Evolutionary conservation across 2,888 invertebrate species (phyloP), one percentile per base, ranked within the genome.

Genomic region (Parochlus steinenii): DNA sequence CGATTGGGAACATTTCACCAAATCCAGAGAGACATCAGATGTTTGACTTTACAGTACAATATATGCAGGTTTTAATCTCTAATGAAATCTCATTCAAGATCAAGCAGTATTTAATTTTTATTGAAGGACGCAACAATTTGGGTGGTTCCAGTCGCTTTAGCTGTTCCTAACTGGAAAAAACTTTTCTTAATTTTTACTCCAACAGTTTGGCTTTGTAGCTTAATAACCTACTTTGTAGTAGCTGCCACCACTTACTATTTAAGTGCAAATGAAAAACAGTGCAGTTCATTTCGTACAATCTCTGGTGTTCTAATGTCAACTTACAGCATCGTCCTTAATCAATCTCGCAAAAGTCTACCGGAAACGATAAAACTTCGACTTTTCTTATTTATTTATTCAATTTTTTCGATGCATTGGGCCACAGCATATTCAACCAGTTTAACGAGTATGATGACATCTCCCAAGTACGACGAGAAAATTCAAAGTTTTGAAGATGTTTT

Each of bases 41-140:
- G 24, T 37, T 37, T 31, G 36, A 37, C 15, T 37, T 37, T 31
- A 37, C 27, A 16, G n/a, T 37, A 3, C 36, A 37, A 22, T 37
- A 37, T 25, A 31, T 20, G 4, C 37, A 37, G n/a, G n/a, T n/a
- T n/a, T n/a, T n/a, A n/a, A n/a, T n/a, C n/a, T n/a, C n/a, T n/a
- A n/a, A n/a, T n/a, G n/a, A n/a, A n/a, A n/a, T n/a, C n/a, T n/a
- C n/a, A n/a, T n/a, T n/a, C n/a, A n/a, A n/a, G n/a, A n/a, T n/a
- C n/a, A n/a, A n/a, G n/a, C n/a, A n/a, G n/a, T n/a, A n/a, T n/a
- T n/a, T n/a, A n/a, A n/a, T n/a, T n/a, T n/a, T n/a, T n/a, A 18
- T 19, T 18, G 5, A 16, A 17, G 19, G 37, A 37, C 15, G 27
- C 24, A 18, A 37, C 31, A 5, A 37, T 31, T 12, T 37, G 37